A percentile compares a stretch with the other conserved stretches of the same genome.
Conservation (phyloP, 2,113 vertebrate genomes). For the Cavia porcellus region DNA sequence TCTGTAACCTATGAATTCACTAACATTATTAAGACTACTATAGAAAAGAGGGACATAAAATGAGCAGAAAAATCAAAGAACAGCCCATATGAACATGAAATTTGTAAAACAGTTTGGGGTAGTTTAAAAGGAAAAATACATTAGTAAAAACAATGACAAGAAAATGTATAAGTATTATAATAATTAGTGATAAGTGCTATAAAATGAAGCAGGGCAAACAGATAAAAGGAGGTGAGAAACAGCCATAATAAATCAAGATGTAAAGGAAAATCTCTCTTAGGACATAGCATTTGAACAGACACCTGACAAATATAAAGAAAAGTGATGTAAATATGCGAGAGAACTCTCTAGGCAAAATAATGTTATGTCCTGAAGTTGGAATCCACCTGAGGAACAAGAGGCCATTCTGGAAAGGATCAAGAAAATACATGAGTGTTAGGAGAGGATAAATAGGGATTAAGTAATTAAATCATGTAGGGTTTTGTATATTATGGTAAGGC, state of each 20-base stretch:
- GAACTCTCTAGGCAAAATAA: not conserved
- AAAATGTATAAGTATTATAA: not conserved
- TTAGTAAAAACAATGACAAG: not conserved
- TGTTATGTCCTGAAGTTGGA: not conserved
- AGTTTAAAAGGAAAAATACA: constrained; percentile 27
- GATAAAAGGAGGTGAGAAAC: not conserved
- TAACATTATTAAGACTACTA: not conserved
- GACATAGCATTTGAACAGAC: not conserved
- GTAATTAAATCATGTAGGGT: not conserved
- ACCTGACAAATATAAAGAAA: not conserved
- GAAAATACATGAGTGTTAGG: not conserved
- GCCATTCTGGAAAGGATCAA: not conserved
- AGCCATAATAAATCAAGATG: not conserved
- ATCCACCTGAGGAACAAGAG: not conserved
- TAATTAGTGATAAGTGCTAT: not conserved
- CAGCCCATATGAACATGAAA: not conserved
- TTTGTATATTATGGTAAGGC: not conserved
- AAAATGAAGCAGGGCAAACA: constrained; percentile 3
- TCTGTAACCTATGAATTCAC: constrained; percentile 9
- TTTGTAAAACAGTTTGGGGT: not conserved
- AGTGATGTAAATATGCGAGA: not conserved
- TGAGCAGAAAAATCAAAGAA: constrained; percentile 10
- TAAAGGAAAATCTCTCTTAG: not conserved
- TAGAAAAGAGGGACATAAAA: not conserved
- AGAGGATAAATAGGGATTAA: not conserved